Evolutionary conservation across 1,140 invertebrate species (phyloP).

Genomic region (Lutraria rhynchaena): DNA sequence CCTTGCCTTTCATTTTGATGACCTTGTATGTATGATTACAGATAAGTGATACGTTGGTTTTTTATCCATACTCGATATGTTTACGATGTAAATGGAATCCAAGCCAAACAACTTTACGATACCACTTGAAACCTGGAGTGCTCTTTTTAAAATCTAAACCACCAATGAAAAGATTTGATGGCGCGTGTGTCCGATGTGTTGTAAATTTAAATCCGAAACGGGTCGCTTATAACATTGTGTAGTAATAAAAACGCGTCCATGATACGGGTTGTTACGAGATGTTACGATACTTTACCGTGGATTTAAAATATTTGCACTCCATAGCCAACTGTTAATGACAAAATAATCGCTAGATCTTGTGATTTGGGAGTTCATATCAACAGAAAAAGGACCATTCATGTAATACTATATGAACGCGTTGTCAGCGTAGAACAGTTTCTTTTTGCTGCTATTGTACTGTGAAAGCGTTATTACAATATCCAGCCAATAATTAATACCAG

Average conservation of each 20-base stretch:
- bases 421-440: too few species aligned
- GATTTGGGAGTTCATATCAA: too few species aligned
- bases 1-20: neutral
- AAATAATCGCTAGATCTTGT: too few species aligned
- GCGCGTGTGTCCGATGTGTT: constrained; percentile 6
- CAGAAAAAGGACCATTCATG: too few species aligned
- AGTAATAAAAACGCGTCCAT: constrained; percentile 28
- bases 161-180: neutral
- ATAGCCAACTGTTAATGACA: too few species aligned
- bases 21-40: neutral
- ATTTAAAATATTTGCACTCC: too few species aligned
- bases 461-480: too few species aligned
- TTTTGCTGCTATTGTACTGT: too few species aligned
- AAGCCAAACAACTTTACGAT: constrained; percentile 41
- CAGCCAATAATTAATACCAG: too few species aligned
- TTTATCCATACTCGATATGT: neutral
- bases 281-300: too few species aligned
- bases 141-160: constrained; percentile 21
- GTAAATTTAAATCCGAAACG: constrained; percentile 6
- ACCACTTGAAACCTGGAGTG: constrained; percentile 31
- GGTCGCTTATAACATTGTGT: neutral
- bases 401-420: too few species aligned
- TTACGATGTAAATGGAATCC: constrained; percentile 27
- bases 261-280: constrained; percentile 5
- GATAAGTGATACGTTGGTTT: neutral